Base-by-base conservation (phyloP, 2,888 invertebrate genomes). In the Drosophila longiperda region DNA sequence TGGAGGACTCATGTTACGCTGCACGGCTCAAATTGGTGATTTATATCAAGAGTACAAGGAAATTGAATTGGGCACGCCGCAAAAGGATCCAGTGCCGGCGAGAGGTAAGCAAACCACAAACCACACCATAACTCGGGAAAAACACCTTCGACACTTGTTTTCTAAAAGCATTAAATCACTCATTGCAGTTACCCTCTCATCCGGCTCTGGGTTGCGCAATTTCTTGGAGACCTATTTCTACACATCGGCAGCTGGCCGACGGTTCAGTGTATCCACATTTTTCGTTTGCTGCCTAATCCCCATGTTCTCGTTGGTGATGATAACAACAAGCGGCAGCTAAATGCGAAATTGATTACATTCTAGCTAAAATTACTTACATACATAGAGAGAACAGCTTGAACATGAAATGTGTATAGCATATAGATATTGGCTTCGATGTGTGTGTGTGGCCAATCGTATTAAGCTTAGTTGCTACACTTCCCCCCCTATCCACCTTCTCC, bases 21-120 rank as follows among this genome's bases (percentile, higher is more conserved):
- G 97, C 91, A 95, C 95, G 59, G 96, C 96, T 40, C 94, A 95
- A 85, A 94, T 97, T 84, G 95, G 95, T 74, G 94, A 95, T 66
- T 94, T 96, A 80, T 97, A 96, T 94, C 94, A 95, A 80, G 94
- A 95, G 91, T 95, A 95, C 73, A 95, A 95, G 66, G 96, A 95
- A 89, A 93, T 96, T 82, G 95, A 96, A 91, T 95, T 96, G 90
- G 95, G 95, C 75, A 95, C 95, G 63, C 95, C 95, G 73, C 95
- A 95, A 60, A 91, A 77, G 81, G 96, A 97, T 93, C 97, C 97
- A 12, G 94, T 96, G 84, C 97, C 97, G 33, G 96, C 96, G 91
- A 95, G 96, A 94, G 96, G 97, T 96, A 92, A 94, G 91, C n/a
- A n/a, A n/a, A n/a, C 89, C 62, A 62, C 68, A 78, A 61, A 54